Conservation (phyloP, 2,113 vertebrate species). For the Melanerpes aurifrons region DNA sequence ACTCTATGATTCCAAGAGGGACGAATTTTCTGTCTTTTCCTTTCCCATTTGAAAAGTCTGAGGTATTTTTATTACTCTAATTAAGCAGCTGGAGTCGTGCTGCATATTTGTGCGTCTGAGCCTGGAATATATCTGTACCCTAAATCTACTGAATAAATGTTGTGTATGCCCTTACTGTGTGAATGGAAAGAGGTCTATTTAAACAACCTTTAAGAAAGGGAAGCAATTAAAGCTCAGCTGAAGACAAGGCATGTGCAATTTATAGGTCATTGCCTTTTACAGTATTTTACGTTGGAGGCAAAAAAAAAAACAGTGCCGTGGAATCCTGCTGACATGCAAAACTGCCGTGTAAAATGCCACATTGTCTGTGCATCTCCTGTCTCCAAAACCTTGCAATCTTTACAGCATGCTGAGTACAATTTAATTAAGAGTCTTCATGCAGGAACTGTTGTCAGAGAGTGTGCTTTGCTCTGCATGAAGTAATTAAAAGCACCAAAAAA, state of each 20-base stretch:
- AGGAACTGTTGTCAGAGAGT: neutral
- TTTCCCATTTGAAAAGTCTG: neutral
- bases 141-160: neutral
- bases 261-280: neutral
- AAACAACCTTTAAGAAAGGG: neutral
- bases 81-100: neutral
- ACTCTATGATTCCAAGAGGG: too few relatives aligned
- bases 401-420: constrained; percentile 18
- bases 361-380: neutral
- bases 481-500: neutral
- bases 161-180: neutral
- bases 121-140: neutral
- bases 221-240: neutral
- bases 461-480: constrained; percentile 13
- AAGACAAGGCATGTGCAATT: neutral
- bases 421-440: constrained; percentile 39
- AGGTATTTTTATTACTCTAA: neutral
- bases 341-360: neutral
- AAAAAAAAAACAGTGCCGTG: neutral
- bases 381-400: constrained; percentile 17
- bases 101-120: neutral
- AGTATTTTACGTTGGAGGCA: neutral
- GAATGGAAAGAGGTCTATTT: neutral
- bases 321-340: neutral
- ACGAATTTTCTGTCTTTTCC: neutral